phyloP scores from a whole-genome alignment of 2,113 vertebrate species.

The Ptyas mucosa region DNA sequence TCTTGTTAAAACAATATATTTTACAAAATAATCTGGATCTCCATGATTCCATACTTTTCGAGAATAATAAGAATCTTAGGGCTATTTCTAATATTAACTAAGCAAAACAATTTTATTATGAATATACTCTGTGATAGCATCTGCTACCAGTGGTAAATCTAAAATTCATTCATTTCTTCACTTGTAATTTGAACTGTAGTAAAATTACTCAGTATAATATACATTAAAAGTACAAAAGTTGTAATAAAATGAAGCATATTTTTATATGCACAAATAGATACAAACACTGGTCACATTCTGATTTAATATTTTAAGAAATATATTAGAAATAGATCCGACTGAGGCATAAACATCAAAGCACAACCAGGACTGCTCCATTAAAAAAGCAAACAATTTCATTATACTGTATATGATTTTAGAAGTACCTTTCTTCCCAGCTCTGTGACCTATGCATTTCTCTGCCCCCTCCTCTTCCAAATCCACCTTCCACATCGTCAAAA shows the following conservation, averaged over 20 bases:
- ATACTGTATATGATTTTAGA: background rate
- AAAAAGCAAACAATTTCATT: background rate
- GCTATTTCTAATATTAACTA: background rate
- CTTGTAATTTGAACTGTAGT: background rate
- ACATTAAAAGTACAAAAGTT: background rate
- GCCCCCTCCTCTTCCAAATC: constrained; percentile 88
- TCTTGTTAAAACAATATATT: background rate
- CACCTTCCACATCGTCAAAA: constrained; percentile 97
- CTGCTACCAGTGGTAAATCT: background rate
- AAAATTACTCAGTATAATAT: background rate
- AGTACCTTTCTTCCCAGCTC: constrained; percentile 98
- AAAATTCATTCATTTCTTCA: background rate
- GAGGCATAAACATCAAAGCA: background rate
- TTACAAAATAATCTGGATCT: background rate
- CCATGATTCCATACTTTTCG: background rate
- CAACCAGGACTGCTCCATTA: background rate
- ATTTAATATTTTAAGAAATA: background rate
- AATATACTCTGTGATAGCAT: background rate
- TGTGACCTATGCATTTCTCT: constrained; percentile 98
- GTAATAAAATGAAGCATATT: background rate
- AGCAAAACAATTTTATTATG: background rate
- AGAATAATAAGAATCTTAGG: background rate
- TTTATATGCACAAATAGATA: background rate
- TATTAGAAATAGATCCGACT: background rate
- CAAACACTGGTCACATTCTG: background rate